Conservation (phyloP, 2,888 invertebrate species). For the Tricholauxania praeusta region DNA sequence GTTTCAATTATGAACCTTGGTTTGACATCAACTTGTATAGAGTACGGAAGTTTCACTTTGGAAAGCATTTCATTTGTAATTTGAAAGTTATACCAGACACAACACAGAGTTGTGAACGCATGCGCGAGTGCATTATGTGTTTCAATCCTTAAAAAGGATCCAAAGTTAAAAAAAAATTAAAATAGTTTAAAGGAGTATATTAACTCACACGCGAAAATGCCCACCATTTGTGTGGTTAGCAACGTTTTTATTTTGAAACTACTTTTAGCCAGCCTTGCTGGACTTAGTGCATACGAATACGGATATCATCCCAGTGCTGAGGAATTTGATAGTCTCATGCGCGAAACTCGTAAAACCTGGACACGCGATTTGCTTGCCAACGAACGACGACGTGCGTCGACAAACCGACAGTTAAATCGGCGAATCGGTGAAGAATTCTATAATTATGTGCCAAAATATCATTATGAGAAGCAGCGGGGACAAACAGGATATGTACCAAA, state of each 20-base stretch:
- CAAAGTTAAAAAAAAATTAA: neutral
- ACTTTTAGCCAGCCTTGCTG: conserved; percentile 46
- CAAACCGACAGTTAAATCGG: neutral
- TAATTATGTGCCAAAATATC: conserved; percentile 56
- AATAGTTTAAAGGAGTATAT: neutral
- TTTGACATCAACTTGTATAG: neutral
- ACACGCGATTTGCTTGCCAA: conserved; percentile 55
- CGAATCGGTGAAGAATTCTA: neutral
- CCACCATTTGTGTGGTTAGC: conserved; percentile 50
- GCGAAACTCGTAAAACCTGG: conserved; percentile 56
- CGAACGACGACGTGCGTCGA: conserved; percentile 43
- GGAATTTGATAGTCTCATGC: conserved; percentile 58
- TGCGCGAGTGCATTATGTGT: conserved; percentile 35
- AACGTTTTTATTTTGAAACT: conserved; percentile 53
- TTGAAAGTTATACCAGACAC: conserved; percentile 29
- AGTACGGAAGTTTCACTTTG: conserved; percentile 35
- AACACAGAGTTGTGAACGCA: neutral
- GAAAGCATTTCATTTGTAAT: conserved; percentile 30
- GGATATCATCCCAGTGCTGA: conserved; percentile 65
- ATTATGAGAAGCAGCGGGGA: conserved; percentile 38
- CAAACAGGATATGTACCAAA: neutral
- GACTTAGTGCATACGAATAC: conserved; percentile 52
- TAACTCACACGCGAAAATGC: conserved; percentile 46
- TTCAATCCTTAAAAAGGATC: conserved; percentile 25
- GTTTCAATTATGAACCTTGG: conserved; percentile 48